Percentiles rank a stretch among this genome's conserved stretches.
These are phyloP conservation scores for Lasioglossum oenotherae DNA, from an alignment of 2,888 invertebrate species.

Conservation along the genomic window DNA sequence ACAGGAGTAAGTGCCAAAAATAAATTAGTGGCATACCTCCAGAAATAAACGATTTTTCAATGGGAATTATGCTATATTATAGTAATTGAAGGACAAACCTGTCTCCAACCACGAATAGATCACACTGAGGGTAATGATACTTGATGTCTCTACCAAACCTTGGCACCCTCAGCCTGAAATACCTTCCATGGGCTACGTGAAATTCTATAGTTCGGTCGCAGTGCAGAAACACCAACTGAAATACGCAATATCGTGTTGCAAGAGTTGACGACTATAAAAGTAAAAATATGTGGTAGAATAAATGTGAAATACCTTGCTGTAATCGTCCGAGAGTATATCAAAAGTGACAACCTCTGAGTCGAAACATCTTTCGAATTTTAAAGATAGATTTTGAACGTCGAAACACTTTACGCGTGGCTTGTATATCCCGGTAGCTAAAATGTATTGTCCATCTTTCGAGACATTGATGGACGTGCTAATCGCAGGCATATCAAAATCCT, in stretches of 20 bases:
- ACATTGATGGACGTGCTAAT: constrained; percentile 93
- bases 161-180: constrained; percentile 96
- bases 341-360: constrained; percentile 98
- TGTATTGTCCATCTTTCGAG: constrained; percentile 96
- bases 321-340: constrained; percentile 97
- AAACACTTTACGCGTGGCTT: constrained; percentile 98
- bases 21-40: too few relatives aligned
- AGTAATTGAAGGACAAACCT: constrained; percentile 86
- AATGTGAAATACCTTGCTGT: constrained; percentile 90
- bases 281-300: not conserved
- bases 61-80: too few relatives aligned
- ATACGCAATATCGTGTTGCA: constrained; percentile 47
- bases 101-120: constrained; percentile 96
- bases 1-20: too few relatives aligned
- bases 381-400: constrained; percentile 97
- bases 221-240: constrained; percentile 94
- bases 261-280: not conserved
- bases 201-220: constrained; percentile 97
- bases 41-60: too few relatives aligned
- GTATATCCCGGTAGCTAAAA: constrained; percentile 97
- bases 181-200: constrained; percentile 96
- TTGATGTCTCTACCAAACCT: constrained; percentile 97
- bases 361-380: constrained; percentile 99
- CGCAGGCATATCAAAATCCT: constrained; percentile 99
- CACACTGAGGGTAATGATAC: constrained; percentile 95